A percentile compares a stretch with the other conserved stretches of the same genome.
phyloP scores from a whole-genome alignment of 2,797 vertebrate genomes.

The Sylvia borin region DNA sequence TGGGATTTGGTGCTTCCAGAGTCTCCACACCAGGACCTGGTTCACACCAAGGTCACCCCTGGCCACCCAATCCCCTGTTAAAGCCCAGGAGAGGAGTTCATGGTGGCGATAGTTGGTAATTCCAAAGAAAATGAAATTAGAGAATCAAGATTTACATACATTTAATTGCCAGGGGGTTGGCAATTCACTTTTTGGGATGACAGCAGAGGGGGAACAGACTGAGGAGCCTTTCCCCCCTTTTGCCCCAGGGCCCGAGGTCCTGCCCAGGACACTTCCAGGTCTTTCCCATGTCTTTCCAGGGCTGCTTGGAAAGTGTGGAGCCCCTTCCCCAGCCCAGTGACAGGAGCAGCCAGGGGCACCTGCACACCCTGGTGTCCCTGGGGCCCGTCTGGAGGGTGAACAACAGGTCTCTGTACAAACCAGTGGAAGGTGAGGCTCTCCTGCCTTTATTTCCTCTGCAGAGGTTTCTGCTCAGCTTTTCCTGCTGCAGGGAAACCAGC shows the following conservation, averaged over 20 bases:
- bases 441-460: neutral
- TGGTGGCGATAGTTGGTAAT: neutral
- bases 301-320: neutral
- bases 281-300: neutral
- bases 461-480: neutral
- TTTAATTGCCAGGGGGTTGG: too few relatives aligned
- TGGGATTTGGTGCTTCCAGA: neutral
- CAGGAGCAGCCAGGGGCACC: neutral
- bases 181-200: neutral
- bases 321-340: neutral
- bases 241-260: neutral
- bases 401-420: neutral
- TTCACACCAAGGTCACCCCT: neutral
- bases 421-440: conserved; percentile 8
- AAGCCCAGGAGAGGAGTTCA: neutral
- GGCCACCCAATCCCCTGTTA: neutral
- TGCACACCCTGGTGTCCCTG: conserved; percentile 23
- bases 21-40: neutral
- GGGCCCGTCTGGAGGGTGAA: conserved; percentile 5
- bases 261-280: neutral
- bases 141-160: too few relatives aligned
- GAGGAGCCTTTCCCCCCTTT: neutral
- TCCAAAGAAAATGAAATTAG: neutral
- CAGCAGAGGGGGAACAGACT: neutral
- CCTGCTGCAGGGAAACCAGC: neutral